Evolutionary conservation across 2,113 vertebrate species (phyloP), one percentile per base, ranked within the genome.

Genomic region (Mesoclemmys tuberculata): DNA sequence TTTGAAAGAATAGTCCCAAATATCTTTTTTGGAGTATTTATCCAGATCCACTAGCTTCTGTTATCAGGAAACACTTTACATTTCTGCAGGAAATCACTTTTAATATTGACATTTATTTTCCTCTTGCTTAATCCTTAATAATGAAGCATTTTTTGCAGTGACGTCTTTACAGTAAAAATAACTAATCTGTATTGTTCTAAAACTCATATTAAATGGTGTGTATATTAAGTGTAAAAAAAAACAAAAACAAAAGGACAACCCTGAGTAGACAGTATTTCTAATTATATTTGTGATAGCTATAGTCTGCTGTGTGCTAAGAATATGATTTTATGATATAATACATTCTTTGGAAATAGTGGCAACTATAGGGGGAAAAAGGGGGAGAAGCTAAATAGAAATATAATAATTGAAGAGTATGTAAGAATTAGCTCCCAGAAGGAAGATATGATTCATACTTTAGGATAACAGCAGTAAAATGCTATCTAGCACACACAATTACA

Each of bases 331-430:
- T 85, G 13, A 61, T 75, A 19, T 8, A 88, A 31, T 54, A 1
- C 35, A 31, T 88, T 80, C 85, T 82, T 77, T 58, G 2, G 22
- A 8, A 6, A 87, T 84, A 91, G 29, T 35, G n/a, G 38, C 31
- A 90, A 19, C 5, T 41, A 44, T 18, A 16, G 1, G 41, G 12
- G 7, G 10, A 84, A 94, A 93, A 88, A 91, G 27, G 2, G 4
- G 4, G 21, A 85, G 31, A 92, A 77, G 2, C 1, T 94, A 88
- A 80, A 4, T 52, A 24, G 14, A 88, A 91, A 61, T 0, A 0
- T 48, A 80, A 77, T 71, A 77, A 26, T 78, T 8, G 84, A 80
- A 92, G 56, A 91, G 84, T 75, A 26, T 64, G 46, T 77, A 94
- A 92, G 1, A 51, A 55, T 75, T 35, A 81, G 1, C 68, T 90